Percentiles rank a stretch among this genome's conserved stretches.
These are phyloP conservation scores for Rhodinocichla rosea DNA, from an alignment of 2,113 vertebrate species.

Conservation along the genomic window DNA sequence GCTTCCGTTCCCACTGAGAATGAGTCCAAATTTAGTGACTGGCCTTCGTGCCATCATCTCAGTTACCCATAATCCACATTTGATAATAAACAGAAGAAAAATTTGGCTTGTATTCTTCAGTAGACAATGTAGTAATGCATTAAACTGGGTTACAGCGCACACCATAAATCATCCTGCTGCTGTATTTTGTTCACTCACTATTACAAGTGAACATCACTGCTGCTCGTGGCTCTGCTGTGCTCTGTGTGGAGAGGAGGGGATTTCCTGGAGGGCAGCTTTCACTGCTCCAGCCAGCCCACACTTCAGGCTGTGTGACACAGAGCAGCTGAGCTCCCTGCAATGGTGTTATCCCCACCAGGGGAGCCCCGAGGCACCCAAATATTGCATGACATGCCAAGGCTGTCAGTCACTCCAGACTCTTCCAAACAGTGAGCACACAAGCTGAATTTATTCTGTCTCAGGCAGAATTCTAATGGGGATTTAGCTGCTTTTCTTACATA, in stretches of 20 bases:
- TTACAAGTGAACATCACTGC: fast-evolving
- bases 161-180: not conserved
- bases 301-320: not conserved
- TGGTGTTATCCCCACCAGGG: not conserved
- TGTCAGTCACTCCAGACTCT: not conserved
- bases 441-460: not conserved
- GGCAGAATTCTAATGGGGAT: not conserved
- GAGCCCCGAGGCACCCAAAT: not conserved
- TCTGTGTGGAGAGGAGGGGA: not conserved
- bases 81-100: not conserved
- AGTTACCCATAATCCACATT: not conserved
- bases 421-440: not conserved
- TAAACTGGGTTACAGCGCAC: not conserved
- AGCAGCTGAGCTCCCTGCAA: not conserved
- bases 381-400: not conserved
- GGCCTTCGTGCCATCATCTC: not conserved
- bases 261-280: not conserved
- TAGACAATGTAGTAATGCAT: not conserved
- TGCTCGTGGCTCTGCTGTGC: not conserved
- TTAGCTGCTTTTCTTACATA: not conserved
- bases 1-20: not conserved
- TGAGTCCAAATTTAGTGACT: not conserved
- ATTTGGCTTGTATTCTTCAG: not conserved
- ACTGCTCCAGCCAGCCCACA: not conserved
- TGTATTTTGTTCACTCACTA: not conserved